Base-by-base conservation (phyloP, 1,140 invertebrate species). In the Hormaphis cornu region DNA sequence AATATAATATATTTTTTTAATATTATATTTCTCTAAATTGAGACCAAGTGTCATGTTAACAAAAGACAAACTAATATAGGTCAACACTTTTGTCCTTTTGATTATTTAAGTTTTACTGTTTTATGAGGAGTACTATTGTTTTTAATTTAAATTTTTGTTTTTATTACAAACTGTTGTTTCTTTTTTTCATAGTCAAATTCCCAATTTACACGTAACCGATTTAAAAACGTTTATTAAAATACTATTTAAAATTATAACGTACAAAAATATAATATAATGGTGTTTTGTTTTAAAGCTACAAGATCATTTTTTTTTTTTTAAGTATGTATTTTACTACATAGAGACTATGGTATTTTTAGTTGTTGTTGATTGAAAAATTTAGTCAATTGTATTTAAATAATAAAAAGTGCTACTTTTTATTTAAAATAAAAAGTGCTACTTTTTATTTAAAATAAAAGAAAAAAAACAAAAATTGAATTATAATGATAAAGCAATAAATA, bases 401-500 rank as follows among this genome's bases (percentile, higher is more conserved):
- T 40, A 37, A 24, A 58, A 58, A 20, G 12, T 24, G 54, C 54
- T 58, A 58, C 20, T 24, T 58, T 54, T 58, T 58, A 56, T 40
- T 58, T 22, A 33, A 33, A 33, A 24, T 40, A 37, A 24, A 58
- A 58, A 20, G 12, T 24, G 54, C 54, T 58, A 58, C 20, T 24
- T 58, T 54, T 58, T 58, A 56, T 40, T 58, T 22, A 33, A 33
- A 33, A 33, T 9, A 33, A 10, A 28, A 42, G 26, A 44, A n/a
- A 61, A 59, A 24, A 44, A 8, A 40, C 37, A 40, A 8, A 8
- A 8, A 14, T 40, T 40, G 37, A 14, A 14, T 7, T 30, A 63
- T 20, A 30, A 46, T 61, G 20, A 63, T 46, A 63, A 63, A 63
- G 40, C 40, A 63, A 63, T 46, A 63, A 63, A 63, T 44, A 46